Percentiles rank a stretch among this genome's conserved stretches.
Evolutionary conservation across 2,888 invertebrate genomes (phyloP).

Genomic region (Chalcis sispes): DNA sequence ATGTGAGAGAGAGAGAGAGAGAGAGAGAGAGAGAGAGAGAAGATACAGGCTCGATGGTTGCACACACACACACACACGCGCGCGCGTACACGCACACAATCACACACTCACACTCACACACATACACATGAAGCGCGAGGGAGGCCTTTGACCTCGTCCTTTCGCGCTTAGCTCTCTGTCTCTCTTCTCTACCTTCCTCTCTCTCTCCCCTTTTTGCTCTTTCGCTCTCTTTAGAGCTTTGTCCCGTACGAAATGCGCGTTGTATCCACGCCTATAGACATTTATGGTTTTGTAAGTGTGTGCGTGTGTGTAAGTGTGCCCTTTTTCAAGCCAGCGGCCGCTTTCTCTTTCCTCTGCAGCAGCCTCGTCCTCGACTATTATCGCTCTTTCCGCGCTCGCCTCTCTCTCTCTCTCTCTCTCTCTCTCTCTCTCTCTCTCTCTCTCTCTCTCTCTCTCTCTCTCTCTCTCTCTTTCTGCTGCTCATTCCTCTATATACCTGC

Average conservation of each 20-base stretch:
- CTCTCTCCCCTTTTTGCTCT: conserved; percentile 43
- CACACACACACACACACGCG: conserved; percentile 58
- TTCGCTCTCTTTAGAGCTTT: neutral
- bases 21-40: neutral
- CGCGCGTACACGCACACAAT: conserved; percentile 56
- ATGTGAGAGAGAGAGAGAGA: neutral
- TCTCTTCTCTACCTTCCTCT: conserved; percentile 1
- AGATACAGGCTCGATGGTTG: neutral
- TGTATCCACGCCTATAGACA: neutral
- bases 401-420: conserved; percentile 18
- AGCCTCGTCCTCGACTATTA: neutral
- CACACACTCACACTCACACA: too few relatives aligned
- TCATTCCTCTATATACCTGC: neutral
- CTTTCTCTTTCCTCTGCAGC: neutral
- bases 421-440: conserved; percentile 53
- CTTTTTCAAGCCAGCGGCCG: too few relatives aligned
- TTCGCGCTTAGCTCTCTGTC: conserved; percentile 27
- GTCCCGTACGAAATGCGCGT: conserved; percentile 14
- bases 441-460: conserved; percentile 22
- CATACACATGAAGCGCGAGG: conserved; percentile 55
- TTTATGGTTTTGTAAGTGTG: too few relatives aligned
- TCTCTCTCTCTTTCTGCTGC: neutral
- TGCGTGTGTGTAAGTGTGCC: too few relatives aligned
- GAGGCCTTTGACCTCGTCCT: conserved; percentile 72
- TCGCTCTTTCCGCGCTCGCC: neutral